Percentiles rank a stretch among this genome's conserved stretches.
Conservation (phyloP, 2,113 vertebrate genomes). For the Amblyornis subalaris region DNA sequence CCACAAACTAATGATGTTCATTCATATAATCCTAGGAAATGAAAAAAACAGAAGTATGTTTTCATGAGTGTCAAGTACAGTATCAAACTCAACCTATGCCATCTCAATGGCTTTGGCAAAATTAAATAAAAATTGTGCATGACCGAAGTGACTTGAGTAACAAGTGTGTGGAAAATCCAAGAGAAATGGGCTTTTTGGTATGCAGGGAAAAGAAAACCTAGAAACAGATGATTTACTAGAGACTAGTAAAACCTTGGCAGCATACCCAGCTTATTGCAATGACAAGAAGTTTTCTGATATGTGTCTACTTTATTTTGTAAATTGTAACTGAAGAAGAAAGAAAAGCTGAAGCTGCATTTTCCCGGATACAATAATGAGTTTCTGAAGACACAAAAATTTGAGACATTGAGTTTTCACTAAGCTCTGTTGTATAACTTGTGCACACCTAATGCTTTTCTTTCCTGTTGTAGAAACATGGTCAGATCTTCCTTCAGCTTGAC, state of each 20-base stretch:
- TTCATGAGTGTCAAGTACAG: not conserved
- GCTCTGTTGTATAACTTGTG: not conserved
- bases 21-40: not conserved
- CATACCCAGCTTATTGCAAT: not conserved
- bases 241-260: not conserved
- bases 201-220: not conserved
- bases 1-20: constrained; percentile 18
- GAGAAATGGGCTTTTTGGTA: not conserved
- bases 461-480: not conserved
- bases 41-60: not conserved
- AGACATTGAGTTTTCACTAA: not conserved
- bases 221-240: not conserved
- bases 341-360: constrained; percentile 7
- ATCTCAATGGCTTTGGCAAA: not conserved
- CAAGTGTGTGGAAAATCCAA: not conserved
- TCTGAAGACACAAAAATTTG: not conserved
- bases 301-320: not conserved
- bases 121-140: not conserved
- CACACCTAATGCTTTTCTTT: not conserved
- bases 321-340: not conserved
- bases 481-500: not conserved
- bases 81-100: not conserved
- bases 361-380: not conserved
- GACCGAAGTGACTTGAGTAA: not conserved
- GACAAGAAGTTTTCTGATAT: not conserved